These are phyloP conservation scores for Trichomalopsis sarcophagae DNA, from an alignment of 1,140 invertebrate species.

Conservation along the genomic window DNA sequence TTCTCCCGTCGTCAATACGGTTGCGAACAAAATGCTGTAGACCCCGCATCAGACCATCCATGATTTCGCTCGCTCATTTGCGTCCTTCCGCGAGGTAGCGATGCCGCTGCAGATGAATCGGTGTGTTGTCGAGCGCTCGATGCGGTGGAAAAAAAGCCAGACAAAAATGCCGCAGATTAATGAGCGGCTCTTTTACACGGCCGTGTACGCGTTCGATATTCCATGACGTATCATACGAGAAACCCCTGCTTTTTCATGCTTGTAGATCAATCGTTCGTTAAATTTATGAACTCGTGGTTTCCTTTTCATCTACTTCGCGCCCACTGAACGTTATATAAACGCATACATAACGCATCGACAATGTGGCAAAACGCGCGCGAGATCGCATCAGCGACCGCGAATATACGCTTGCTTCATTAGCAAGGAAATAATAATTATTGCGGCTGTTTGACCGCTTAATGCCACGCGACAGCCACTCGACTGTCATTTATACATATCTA, in stretches of 20 bases:
- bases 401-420: background rate
- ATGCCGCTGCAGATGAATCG: background rate
- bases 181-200: background rate
- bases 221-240: background rate
- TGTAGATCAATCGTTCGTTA: background rate
- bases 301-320: background rate
- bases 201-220: background rate
- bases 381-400: background rate
- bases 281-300: background rate
- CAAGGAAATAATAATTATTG: constrained; percentile 6
- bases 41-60: background rate
- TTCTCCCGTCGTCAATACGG: background rate
- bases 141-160: background rate
- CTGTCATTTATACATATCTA: background rate
- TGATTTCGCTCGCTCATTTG: background rate
- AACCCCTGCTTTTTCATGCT: too few relatives aligned
- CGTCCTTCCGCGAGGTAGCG: background rate
- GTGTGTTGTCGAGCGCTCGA: background rate
- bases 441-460: background rate
- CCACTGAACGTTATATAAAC: too few relatives aligned
- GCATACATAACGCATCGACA: too few relatives aligned
- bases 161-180: background rate
- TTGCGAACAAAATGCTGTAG: background rate
- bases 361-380: background rate
- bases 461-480: background rate